These are phyloP conservation scores for Aegithalos caudatus DNA, from an alignment of 2,113 vertebrate genomes.

Conservation along the genomic window DNA sequence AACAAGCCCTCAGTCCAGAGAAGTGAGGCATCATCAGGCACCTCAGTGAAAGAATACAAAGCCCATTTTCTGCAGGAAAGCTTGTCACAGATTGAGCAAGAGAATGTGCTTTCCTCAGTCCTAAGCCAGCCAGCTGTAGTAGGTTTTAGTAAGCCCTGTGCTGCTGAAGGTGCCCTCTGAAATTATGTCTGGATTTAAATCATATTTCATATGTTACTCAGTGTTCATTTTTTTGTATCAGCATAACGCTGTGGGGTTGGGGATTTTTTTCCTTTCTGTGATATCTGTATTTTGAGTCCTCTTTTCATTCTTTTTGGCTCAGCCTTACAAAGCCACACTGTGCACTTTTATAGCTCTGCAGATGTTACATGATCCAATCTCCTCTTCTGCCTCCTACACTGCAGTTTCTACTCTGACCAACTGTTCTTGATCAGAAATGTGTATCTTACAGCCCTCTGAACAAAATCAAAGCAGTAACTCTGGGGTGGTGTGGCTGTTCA, in stretches of 20 bases:
- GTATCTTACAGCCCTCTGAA: background rate
- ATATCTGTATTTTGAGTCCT: background rate
- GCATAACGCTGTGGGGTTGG: background rate
- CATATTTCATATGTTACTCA: background rate
- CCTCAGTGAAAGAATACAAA: background rate
- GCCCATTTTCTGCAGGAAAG: background rate
- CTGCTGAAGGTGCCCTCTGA: background rate
- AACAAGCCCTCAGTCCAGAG: rapidly evolving
- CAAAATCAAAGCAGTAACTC: background rate
- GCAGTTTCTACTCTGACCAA: background rate
- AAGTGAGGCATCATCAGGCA: background rate
- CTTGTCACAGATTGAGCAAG: background rate
- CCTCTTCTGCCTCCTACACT: background rate
- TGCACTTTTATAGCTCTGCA: background rate
- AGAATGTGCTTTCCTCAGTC: background rate
- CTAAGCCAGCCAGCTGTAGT: background rate
- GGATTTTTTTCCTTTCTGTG: background rate
- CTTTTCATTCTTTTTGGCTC: background rate
- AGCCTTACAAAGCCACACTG: background rate
- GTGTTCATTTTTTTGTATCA: background rate
- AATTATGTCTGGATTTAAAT: background rate
- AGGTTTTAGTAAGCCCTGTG: background rate
- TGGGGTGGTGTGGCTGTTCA: background rate
- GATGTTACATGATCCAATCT: slow-evolving; percentile 14
- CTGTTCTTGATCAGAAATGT: background rate